Evolutionary conservation across 2,888 invertebrate genomes (phyloP).

Genomic region (Conchocele bisecta): DNA sequence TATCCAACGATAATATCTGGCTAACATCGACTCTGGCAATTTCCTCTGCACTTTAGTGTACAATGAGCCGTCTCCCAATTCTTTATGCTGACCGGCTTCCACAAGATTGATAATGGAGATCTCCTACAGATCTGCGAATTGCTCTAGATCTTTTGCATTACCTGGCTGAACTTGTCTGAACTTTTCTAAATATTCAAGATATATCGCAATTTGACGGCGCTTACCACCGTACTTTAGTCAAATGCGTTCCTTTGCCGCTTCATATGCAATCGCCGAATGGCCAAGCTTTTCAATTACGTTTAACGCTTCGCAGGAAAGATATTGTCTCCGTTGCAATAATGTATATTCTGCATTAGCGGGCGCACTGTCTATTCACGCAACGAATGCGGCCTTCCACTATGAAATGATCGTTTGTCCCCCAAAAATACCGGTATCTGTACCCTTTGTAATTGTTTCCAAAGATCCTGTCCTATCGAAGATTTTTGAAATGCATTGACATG

Average conservation of each 20-base stretch:
- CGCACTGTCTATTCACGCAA: constrained; percentile 7
- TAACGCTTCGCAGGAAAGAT: constrained; percentile 9
- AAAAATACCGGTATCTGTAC: constrained; percentile 17
- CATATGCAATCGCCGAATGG: constrained; percentile 6
- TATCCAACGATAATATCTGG: constrained; percentile 22
- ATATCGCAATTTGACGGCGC: background rate
- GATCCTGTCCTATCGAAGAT: background rate
- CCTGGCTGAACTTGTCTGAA: background rate
- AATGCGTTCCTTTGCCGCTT: constrained; percentile 17
- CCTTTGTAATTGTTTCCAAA: constrained; percentile 10
- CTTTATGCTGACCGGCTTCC: background rate
- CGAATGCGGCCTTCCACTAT: constrained; percentile 7
- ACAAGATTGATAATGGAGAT: constrained; percentile 6
- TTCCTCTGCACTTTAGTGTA: constrained; percentile 8
- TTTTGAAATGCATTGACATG: too few species aligned
- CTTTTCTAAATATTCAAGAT: background rate
- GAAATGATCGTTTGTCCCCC: constrained; percentile 1
- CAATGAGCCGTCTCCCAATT: background rate
- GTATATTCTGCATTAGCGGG: constrained; percentile 4
- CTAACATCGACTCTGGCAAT: constrained; percentile 21
- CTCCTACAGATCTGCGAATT: constrained; percentile 5
- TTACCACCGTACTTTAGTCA: constrained; percentile 14
- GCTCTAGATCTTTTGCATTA: constrained; percentile 12
- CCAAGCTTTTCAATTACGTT: constrained; percentile 23
- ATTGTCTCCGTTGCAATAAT: constrained; percentile 17